Percentiles rank a stretch among this genome's conserved stretches.
phyloP scores from a whole-genome alignment of 2,797 vertebrate genomes.

The Thripadectes ignobilis region DNA sequence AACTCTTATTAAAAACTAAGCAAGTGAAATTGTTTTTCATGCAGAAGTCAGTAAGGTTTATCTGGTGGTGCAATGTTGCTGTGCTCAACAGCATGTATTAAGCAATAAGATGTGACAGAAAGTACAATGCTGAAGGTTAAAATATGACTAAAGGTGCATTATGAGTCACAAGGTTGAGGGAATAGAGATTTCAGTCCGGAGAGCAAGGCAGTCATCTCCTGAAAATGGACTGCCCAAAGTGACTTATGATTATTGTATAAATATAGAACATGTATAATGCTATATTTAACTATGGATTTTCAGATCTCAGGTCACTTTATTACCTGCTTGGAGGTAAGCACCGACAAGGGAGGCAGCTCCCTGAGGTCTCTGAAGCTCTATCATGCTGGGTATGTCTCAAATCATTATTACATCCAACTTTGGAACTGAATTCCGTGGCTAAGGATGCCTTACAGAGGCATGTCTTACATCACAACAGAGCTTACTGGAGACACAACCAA shows the following conservation, averaged over 20 bases:
- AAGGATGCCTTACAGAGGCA: background rate
- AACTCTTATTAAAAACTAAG: background rate
- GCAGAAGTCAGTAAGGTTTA: background rate
- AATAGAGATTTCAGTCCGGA: conserved; percentile 34
- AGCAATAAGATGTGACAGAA: conserved; percentile 40
- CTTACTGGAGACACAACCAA: background rate
- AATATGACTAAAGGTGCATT: conserved; percentile 53
- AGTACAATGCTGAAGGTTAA: conserved; percentile 51
- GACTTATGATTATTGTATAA: conserved; percentile 13
- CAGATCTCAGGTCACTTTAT: background rate
- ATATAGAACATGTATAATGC: background rate
- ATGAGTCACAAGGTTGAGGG: conserved; percentile 54
- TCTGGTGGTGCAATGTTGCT: background rate
- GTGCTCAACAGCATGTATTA: background rate
- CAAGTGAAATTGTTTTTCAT: background rate
- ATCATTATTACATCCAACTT: background rate
- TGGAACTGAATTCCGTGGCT: background rate
- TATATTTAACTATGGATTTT: background rate
- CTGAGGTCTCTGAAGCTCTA: background rate
- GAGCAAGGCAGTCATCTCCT: conserved; percentile 27
- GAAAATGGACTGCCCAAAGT: conserved; percentile 16
- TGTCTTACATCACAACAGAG: background rate
- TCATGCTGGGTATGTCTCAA: background rate
- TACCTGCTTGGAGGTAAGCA: background rate
- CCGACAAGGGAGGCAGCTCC: background rate